Conservation (phyloP, 2,113 vertebrate genomes). For the Stomatorhinus ivindoensis region DNA sequence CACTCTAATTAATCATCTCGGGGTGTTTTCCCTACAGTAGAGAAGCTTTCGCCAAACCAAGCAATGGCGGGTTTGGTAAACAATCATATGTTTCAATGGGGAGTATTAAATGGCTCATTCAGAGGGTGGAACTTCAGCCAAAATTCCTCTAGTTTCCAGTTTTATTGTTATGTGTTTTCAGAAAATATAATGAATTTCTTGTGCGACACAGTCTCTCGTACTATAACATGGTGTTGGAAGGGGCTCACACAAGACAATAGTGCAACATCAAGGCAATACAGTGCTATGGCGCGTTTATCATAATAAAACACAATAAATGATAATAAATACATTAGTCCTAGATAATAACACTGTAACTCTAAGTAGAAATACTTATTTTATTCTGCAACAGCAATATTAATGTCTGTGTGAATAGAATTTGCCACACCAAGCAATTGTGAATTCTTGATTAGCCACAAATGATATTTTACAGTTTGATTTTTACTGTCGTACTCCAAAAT, state of each 20-base stretch:
- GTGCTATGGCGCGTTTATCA: not conserved
- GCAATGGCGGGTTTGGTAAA: not conserved
- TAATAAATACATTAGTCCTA: not conserved
- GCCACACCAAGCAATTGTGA: not conserved
- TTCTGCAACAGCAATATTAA: not conserved
- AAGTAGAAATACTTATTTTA: not conserved
- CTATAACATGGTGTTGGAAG: not conserved
- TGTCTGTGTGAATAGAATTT: not conserved
- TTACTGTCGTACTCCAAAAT: not conserved
- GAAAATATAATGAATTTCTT: not conserved
- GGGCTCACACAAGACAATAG: not conserved
- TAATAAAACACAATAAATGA: not conserved
- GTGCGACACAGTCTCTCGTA: not conserved
- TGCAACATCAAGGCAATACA: not conserved
- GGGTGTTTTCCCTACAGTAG: not conserved
- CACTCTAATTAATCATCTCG: not conserved
- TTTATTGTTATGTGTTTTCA: not conserved
- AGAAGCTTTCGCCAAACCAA: not conserved
- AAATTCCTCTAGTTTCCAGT: not conserved
- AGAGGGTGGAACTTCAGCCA: not conserved
- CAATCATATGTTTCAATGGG: not conserved
- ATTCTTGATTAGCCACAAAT: not conserved
- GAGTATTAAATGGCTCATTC: not conserved
- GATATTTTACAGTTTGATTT: conserved; percentile 6
- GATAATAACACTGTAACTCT: not conserved